These are phyloP conservation scores for Electrona antarctica DNA, from an alignment of 2,113 vertebrate genomes.

Conservation along the genomic window DNA sequence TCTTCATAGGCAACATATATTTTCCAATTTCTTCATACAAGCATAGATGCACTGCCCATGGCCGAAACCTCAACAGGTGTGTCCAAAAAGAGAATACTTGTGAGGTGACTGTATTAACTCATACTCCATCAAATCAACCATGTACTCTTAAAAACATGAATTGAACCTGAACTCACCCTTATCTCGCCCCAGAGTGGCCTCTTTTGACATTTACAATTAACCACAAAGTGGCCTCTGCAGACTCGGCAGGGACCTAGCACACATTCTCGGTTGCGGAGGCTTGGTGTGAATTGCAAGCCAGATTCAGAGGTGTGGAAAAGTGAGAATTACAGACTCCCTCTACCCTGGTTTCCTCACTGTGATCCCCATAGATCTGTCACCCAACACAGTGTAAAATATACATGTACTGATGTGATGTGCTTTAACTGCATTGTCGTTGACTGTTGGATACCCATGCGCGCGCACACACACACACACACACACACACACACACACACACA, in stretches of 20 bases:
- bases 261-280: slow-evolving; percentile 16
- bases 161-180: slow-evolving; percentile 19
- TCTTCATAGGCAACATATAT: neutral
- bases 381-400: slow-evolving; percentile 47
- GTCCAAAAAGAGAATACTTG: slow-evolving; percentile 9
- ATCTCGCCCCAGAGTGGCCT: slow-evolving; percentile 43
- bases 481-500: neutral
- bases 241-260: slow-evolving; percentile 14
- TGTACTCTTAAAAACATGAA: neutral
- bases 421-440: slow-evolving; percentile 6
- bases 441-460: neutral
- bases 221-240: slow-evolving; percentile 49
- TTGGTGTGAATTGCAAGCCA: slow-evolving; percentile 37
- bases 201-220: slow-evolving; percentile 53
- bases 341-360: slow-evolving; percentile 42
- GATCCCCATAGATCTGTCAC: slow-evolving; percentile 52
- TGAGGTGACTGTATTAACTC: neutral
- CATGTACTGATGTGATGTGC: slow-evolving; percentile 22
- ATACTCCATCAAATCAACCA: neutral
- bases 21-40: neutral
- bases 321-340: slow-evolving; percentile 49
- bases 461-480: neutral
- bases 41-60: neutral
- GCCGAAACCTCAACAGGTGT: slow-evolving; percentile 24
- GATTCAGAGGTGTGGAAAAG: slow-evolving; percentile 60